Conservation (phyloP, 1,140 invertebrate species). For the Sycophaga agraensis region DNA sequence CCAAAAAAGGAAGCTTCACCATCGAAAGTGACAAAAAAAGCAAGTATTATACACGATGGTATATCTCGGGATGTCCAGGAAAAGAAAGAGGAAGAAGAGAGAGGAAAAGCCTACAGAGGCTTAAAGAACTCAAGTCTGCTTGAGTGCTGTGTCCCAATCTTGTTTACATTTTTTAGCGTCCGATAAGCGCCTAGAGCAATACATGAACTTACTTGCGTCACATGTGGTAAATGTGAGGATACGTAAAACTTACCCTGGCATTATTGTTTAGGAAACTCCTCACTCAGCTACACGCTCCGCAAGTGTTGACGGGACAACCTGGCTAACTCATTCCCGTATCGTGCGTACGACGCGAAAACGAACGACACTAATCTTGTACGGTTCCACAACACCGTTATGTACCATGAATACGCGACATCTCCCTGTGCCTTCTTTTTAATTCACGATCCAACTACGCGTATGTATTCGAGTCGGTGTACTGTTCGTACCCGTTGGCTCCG, state of each 20-base stretch:
- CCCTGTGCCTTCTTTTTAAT: too few species aligned
- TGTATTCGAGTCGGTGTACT: too few species aligned
- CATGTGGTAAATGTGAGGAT: neutral
- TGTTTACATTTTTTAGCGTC: constrained; percentile 24
- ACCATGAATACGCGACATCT: constrained; percentile 15
- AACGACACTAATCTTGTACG: neutral
- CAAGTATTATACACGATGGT: too few species aligned
- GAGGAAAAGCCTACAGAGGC: too few species aligned
- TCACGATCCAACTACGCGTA: too few species aligned
- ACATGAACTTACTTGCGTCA: neutral
- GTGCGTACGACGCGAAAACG: neutral
- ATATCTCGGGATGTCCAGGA: neutral
- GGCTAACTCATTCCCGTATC: neutral
- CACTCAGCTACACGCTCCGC: neutral
- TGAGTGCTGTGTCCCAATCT: constrained; percentile 9
- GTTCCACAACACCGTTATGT: constrained; percentile 3
- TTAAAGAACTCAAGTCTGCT: neutral
- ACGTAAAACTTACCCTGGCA: constrained; percentile 22
- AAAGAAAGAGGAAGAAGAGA: neutral
- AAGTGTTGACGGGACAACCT: neutral
- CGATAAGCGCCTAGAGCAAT: neutral
- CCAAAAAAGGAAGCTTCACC: constrained; percentile 21
- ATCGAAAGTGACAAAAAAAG: constrained; percentile 13
- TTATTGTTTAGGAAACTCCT: constrained; percentile 5
- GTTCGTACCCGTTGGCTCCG: too few species aligned